Conservation (phyloP, 1,140 invertebrate species). For the Drosophila subpulchrella region DNA sequence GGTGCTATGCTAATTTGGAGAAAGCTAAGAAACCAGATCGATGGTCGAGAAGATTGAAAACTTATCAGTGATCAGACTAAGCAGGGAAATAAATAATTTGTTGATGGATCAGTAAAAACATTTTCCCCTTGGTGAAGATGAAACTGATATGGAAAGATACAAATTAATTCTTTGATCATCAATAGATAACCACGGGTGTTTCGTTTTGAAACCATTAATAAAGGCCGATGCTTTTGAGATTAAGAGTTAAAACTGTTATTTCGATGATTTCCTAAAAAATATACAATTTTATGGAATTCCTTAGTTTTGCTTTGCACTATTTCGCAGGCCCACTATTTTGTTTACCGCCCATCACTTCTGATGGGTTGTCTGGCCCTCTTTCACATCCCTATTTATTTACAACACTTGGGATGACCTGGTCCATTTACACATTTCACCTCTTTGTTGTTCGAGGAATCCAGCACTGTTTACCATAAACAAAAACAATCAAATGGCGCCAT, state of each 20-base stretch:
- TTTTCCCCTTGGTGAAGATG: neutral
- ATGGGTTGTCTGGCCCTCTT: slow-evolving; percentile 15
- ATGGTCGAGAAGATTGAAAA: slow-evolving; percentile 10
- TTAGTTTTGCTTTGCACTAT: neutral
- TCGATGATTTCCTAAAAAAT: too few species aligned
- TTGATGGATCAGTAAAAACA: slow-evolving; percentile 4
- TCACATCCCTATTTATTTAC: slow-evolving; percentile 33
- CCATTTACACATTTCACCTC: slow-evolving; percentile 25
- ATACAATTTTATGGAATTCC: neutral
- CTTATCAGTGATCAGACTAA: neutral
- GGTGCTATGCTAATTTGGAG: slow-evolving; percentile 43
- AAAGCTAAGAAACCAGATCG: slow-evolving; percentile 30
- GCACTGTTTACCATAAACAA: slow-evolving; percentile 31
- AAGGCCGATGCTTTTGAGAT: too few species aligned
- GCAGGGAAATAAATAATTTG: neutral
- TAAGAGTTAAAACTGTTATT: too few species aligned
- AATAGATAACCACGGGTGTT: neutral
- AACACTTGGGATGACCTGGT: slow-evolving; percentile 14
- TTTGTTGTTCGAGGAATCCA: slow-evolving; percentile 6
- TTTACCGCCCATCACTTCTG: slow-evolving; percentile 16
- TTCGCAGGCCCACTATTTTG: slow-evolving; percentile 4
- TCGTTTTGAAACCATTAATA: neutral
- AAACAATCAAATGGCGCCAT: slow-evolving; percentile 29
- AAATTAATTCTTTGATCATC: slow-evolving; percentile 13
- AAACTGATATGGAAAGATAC: slow-evolving; percentile 12